These are phyloP conservation scores for Oxygymnocypris stewartii DNA, from an alignment of 2,113 vertebrate genomes.

Conservation along the genomic window DNA sequence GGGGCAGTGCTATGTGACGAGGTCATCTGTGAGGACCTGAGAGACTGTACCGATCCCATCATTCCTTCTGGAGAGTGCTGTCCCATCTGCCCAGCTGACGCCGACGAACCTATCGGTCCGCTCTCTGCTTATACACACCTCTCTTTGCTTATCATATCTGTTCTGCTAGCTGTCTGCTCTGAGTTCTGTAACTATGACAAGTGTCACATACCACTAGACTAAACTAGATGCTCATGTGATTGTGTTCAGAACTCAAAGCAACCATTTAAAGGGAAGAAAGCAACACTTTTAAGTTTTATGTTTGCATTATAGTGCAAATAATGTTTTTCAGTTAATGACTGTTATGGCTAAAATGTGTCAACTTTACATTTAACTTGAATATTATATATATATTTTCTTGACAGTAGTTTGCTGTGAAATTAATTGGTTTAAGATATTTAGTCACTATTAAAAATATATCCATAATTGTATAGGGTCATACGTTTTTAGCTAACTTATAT, in stretches of 20 bases:
- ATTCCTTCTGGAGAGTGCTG: slow-evolving; percentile 97
- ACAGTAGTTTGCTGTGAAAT: neutral
- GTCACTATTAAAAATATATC: too few relatives aligned
- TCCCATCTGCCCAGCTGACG: slow-evolving; percentile 86
- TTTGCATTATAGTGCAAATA: neutral
- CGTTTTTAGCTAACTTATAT: neutral
- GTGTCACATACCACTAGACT: slow-evolving; percentile 33
- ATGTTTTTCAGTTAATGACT: neutral
- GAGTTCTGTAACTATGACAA: slow-evolving; percentile 3
- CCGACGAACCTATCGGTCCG: slow-evolving; percentile 83
- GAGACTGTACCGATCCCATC: slow-evolving; percentile 86
- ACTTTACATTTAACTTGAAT: too few relatives aligned
- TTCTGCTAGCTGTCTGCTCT: slow-evolving; percentile 46
- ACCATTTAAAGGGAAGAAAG: slow-evolving; percentile 26
- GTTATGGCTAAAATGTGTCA: neutral
- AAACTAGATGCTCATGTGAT: slow-evolving; percentile 23
- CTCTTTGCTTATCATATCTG: slow-evolving; percentile 40
- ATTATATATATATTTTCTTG: too few relatives aligned
- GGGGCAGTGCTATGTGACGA: slow-evolving; percentile 92
- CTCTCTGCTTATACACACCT: slow-evolving; percentile 63
- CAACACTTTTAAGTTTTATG: slow-evolving; percentile 40
- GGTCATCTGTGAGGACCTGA: slow-evolving; percentile 92
- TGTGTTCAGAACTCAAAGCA: slow-evolving; percentile 45
- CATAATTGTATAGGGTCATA: neutral
- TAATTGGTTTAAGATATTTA: neutral